Evolutionary conservation across 2,888 invertebrate species (phyloP), one percentile per base, ranked within the genome.

Genomic region (Xanthorhoe spadicearia): DNA sequence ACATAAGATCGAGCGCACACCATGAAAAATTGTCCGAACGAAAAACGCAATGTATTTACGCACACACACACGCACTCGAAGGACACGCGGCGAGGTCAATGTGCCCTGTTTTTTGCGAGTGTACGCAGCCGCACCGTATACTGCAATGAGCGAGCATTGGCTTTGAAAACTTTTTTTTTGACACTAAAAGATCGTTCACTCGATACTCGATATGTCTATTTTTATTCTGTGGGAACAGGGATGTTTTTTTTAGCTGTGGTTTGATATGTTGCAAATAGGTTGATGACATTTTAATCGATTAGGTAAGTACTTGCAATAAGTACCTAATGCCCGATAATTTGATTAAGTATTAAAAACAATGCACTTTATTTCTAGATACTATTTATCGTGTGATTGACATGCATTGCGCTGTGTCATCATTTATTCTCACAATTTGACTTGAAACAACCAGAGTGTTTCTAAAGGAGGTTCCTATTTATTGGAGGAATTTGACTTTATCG

Each of bases 91-190:
- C 78, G 83, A 83, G 90, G 88, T 90, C 87, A 81, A 86, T 83
- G 85, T 91, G 91, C 90, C 85, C 78, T 73, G 86, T 92, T 92
- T 93, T 93, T 92, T 92, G 89, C 92, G 85, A 85, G 83, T 49
- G 57, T 85, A 87, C 88, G 81, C 84, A 83, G 83, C 76, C 85
- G 86, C 88, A 86, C 89, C 85, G 86, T 83, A 84, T 84, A 90
- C 83, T 90, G 83, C 82, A 76, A 76, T 75, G 88, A 76, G 77
- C 87, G 88, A 85, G 85, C 86, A 90, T 92, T 92, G 92, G 91
- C 88, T 86, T 79, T 89, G 84, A 72, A 75, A 76, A 75, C 72
- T 73, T 81, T 77, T 82, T 79, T 74, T 74, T 74, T 73, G 69
- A 72, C 68, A 75, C 82, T 83, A 77, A 83, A 87, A 86, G 89